Base-by-base conservation (phyloP, 1,140 invertebrate species). In the Streblospio benedicti region DNA sequence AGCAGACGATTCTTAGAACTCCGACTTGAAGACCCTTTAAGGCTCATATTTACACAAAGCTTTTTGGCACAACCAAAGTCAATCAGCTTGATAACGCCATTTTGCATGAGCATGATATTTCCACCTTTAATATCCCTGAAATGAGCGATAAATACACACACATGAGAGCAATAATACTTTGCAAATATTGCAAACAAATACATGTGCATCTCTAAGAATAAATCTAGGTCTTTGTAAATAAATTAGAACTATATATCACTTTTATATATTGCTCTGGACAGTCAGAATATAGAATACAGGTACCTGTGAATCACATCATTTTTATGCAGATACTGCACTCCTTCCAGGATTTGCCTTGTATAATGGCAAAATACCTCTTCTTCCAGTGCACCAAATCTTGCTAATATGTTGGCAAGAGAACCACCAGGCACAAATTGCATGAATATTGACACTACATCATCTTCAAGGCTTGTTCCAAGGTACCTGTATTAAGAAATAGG, bases 101-200 rank as follows among this genome's bases (percentile, higher is more conserved):
- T 93, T n/a, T 88, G 87, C 44, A 94, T 93, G 63, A 99, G 79
- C 16, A 98, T 83, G 64, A 98, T 97, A 1, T 95, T 98, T 76
- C 97, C 94, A 50, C 91, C 93, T 76, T 98, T 98, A 55, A 99
- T 97, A 74, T 99, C 95, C 64, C 95, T 83, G 38, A 5, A 38
- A 27, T 44, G 35, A 41, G 9, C 9, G n/a, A 41, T 41, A 18
- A 41, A 41, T 12, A 41, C n/a, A 41, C n/a, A n/a, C n/a, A n/a
- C n/a, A n/a, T n/a, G n/a, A n/a, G n/a, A n/a, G n/a, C n/a, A n/a
- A n/a, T n/a, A n/a, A n/a, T n/a, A n/a, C n/a, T n/a, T n/a, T n/a
- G n/a, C n/a, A n/a, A n/a, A n/a, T n/a, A n/a, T n/a, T n/a, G n/a
- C n/a, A n/a, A n/a, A n/a, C n/a, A n/a, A n/a, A n/a, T n/a, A n/a